Evolutionary conservation across 2,888 invertebrate species (phyloP).

Genomic region (Noctua janthe): DNA sequence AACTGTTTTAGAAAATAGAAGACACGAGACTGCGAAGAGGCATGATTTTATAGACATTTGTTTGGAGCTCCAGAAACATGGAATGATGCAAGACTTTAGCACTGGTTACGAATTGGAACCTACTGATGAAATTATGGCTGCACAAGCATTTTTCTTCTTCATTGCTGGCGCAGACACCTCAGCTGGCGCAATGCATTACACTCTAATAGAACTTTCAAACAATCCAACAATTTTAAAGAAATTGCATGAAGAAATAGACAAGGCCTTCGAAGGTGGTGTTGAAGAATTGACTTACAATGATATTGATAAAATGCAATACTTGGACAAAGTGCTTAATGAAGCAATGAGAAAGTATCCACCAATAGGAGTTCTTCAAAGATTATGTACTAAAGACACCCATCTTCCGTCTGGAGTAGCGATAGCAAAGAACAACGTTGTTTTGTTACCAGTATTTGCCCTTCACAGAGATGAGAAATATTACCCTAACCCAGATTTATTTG

Average conservation of each 20-base stretch:
- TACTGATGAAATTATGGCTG: slow-evolving; percentile 80
- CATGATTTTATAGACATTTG: slow-evolving; percentile 82
- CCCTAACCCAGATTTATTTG: slow-evolving; percentile 81
- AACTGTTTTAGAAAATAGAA: slow-evolving; percentile 74
- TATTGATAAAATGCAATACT: slow-evolving; percentile 78
- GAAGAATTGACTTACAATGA: slow-evolving; percentile 77
- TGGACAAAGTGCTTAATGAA: slow-evolving; percentile 83
- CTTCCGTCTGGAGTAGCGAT: slow-evolving; percentile 75
- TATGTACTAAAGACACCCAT: slow-evolving; percentile 74
- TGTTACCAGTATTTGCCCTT: slow-evolving; percentile 76
- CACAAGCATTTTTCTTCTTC: slow-evolving; percentile 87
- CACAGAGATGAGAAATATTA: slow-evolving; percentile 81
- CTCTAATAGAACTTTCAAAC: slow-evolving; percentile 79
- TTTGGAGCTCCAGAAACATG: slow-evolving; percentile 78
- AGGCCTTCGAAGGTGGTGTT: slow-evolving; percentile 68
- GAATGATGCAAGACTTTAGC: slow-evolving; percentile 72
- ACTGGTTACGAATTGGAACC: slow-evolving; percentile 76
- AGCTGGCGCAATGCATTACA: slow-evolving; percentile 81
- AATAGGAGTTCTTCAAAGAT: slow-evolving; percentile 75
- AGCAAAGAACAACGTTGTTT: slow-evolving; percentile 69
- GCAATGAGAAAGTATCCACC: slow-evolving; percentile 80
- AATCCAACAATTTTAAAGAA: slow-evolving; percentile 78
- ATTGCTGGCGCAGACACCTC: slow-evolving; percentile 86
- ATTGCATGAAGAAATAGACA: slow-evolving; percentile 82
- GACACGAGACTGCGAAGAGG: slow-evolving; percentile 61